Evolutionary conservation across 2,888 invertebrate species (phyloP), one percentile per base, ranked within the genome.

Genomic region (Drosophila putrida): DNA sequence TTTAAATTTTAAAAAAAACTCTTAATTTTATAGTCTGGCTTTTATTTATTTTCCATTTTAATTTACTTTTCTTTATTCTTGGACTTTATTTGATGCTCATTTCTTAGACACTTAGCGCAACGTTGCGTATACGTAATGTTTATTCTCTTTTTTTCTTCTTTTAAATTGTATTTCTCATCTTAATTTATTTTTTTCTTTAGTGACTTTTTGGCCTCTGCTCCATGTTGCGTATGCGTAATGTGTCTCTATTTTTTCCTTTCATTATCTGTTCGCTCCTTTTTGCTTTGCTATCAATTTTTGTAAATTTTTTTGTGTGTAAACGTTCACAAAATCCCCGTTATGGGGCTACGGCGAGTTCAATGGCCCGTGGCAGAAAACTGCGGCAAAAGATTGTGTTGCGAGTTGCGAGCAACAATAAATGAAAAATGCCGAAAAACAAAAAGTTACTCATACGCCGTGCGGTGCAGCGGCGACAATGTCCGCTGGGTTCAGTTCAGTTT

Each of bases 321-420:
- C 10, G n/a, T 27, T 44, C 15, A 11, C 27, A 53, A 39, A 15
- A 13, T 38, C 10, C 36, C 27, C 28, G n/a, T 4, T 27, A 38
- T 38, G 51, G 11, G 8, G 8, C n/a, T 10, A 20, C n/a, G 9
- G 39, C 31, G 64, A 47, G 75, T 76, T 75, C 75, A 75, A 72
- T 72, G 75, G 68, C 75, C 77, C 44, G 49, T 31, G 61, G 62
- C 57, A 27, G 15, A 27, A 28, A 71, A 44, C 60, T 59, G 75
- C 75, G 57, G 55, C 68, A 67, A 71, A 79, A 79, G 80, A 79
- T 80, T 80, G 63, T 53, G 38, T 13, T 15, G 38, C 13, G 11
- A 38, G 20, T 51, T n/a, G n/a, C n/a, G 63, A 63, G 71, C 77
- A 77, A 74, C 75, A 74, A 80, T 79, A 79, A 76, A 79, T 80